A percentile compares a stretch with the other conserved stretches of the same genome.
These are phyloP conservation scores for Melanotus villosus DNA, from an alignment of 2,888 invertebrate genomes.

Conservation along the genomic window DNA sequence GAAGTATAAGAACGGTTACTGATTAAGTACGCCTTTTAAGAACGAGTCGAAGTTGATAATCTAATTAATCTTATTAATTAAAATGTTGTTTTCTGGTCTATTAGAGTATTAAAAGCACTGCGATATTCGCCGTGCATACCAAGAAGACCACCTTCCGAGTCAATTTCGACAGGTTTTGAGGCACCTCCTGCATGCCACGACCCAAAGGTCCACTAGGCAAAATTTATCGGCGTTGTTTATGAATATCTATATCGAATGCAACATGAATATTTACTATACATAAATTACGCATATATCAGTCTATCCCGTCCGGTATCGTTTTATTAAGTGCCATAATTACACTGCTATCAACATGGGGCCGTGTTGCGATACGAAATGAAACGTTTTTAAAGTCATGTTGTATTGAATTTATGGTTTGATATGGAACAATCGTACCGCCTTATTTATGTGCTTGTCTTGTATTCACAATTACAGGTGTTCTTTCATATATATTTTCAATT, in stretches of 20 bases:
- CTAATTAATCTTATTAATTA: constrained; percentile 42
- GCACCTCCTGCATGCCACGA: constrained; percentile 45
- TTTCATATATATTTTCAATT: constrained; percentile 45
- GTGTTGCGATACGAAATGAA: constrained; percentile 55
- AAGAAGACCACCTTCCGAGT: constrained; percentile 42
- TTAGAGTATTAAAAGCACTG: constrained; percentile 27
- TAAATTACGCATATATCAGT: constrained; percentile 55
- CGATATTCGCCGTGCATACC: constrained; percentile 40
- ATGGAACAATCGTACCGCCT: constrained; percentile 56
- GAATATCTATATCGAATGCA: constrained; percentile 57
- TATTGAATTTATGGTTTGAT: constrained; percentile 56
- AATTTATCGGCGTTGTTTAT: constrained; percentile 59
- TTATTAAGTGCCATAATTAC: constrained; percentile 57
- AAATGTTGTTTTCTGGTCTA: constrained; percentile 29
- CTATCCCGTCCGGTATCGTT: constrained; percentile 49
- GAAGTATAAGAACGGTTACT: constrained; percentile 1
- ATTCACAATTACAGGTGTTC: constrained; percentile 55
- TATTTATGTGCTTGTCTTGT: constrained; percentile 47
- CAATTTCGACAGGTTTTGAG: constrained; percentile 35
- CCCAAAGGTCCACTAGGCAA: constrained; percentile 36
- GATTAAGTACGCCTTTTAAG: constrained; percentile 20
- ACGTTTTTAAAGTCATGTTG: constrained; percentile 54
- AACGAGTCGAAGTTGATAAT: constrained; percentile 28
- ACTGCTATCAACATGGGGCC: constrained; percentile 55
- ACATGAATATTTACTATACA: constrained; percentile 56